Base-by-base conservation (phyloP, 1,140 invertebrate species). In the Varroa destructor region DNA sequence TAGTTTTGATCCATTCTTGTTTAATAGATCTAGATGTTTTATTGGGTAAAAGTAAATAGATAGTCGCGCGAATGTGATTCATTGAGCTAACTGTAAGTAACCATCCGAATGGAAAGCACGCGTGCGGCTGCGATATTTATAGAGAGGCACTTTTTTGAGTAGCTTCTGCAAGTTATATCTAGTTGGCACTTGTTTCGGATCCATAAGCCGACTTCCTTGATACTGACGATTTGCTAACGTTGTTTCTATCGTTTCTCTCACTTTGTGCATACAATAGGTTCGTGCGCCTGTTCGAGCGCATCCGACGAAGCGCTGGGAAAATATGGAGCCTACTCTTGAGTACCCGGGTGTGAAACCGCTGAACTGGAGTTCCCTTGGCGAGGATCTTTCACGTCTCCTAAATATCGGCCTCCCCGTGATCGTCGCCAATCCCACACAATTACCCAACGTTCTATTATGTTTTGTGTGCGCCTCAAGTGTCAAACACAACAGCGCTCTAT, bases 391-490 rank as follows among this genome's bases (percentile, higher is more conserved):
- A 3, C 61, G 61, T 12, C 40, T 67, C 46, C 37, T 67, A 37
- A 67, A 67, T 37, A 67, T 67, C 8, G 61, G 61, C 40, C 61
- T 67, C 37, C 61, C 61, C 12, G 61, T 67, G 10, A 67, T 67
- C 46, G 61, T 67, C 40, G 40, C 61, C 40, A 67, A 67, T 46
- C 10, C 40, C 12, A 43, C 46, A 46, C 61, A 67, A 46, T 46
- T 67, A 40, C 40, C 61, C 2, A 67, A 67, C 40, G 37, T 67
- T 37, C 40, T 67, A 43, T 67, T 67, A 37, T 67, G 61, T 67
- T 67, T 67, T 46, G 61, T 67, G 61, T 67, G 61, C 46, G 61
- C 61, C 46, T 67, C 61, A 12, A 67, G 61, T 40, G 61, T 67
- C 46, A 67, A 67, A 40, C 61, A 67, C 61, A 67, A 67, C 61